Percentiles rank a stretch among this genome's conserved stretches.
Evolutionary conservation across 2,113 vertebrate genomes (phyloP).

Genomic region (Pachycephala philippinensis): DNA sequence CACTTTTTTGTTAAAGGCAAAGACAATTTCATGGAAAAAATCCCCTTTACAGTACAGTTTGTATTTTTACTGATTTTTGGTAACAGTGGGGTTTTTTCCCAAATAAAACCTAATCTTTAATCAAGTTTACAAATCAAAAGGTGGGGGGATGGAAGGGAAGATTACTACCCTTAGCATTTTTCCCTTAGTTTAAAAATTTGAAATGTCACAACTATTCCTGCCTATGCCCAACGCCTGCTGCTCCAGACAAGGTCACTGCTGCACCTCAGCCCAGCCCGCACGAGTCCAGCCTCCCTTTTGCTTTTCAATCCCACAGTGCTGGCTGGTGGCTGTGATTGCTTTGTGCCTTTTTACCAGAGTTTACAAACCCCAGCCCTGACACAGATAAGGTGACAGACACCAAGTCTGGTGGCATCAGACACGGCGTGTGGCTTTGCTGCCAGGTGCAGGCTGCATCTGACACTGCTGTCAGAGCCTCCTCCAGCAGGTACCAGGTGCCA

Average conservation of each 20-base stretch:
- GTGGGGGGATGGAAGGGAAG: background rate
- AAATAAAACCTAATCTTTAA: background rate
- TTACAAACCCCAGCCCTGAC: background rate
- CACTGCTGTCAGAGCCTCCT: background rate
- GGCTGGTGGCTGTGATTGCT: background rate
- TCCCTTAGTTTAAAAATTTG: background rate
- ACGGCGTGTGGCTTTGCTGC: background rate
- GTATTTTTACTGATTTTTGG: background rate
- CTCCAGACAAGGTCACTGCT: background rate
- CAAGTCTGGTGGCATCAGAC: background rate
- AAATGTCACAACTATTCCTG: background rate
- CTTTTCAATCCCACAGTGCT: background rate
- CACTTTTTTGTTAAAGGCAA: background rate
- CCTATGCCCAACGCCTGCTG: background rate
- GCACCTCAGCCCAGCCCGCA: background rate
- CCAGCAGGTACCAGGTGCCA: background rate
- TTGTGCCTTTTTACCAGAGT: background rate
- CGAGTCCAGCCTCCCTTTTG: background rate
- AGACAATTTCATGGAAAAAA: background rate
- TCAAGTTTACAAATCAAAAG: background rate
- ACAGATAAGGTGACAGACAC: background rate
- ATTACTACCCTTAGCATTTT: background rate
- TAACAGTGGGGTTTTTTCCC: rapidly evolving
- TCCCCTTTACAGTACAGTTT: background rate
- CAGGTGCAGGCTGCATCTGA: background rate